Percentiles rank a stretch among this genome's conserved stretches.
These are phyloP conservation scores for Cavia aperea DNA, from an alignment of 2,113 vertebrate genomes.

Conservation along the genomic window DNA sequence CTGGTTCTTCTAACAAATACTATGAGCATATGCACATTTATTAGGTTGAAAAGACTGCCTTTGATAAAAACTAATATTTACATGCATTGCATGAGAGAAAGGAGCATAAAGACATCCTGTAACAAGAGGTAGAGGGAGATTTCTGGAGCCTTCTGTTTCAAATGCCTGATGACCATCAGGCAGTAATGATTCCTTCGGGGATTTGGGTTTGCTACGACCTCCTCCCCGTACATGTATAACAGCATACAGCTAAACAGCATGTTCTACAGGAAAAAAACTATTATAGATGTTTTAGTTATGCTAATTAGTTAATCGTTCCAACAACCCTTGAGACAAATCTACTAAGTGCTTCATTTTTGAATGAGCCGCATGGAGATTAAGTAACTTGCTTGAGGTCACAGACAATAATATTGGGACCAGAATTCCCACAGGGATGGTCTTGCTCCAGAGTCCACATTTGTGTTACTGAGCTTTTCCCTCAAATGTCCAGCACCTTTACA, in stretches of 20 bases:
- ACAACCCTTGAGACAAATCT: neutral
- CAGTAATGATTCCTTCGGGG: neutral
- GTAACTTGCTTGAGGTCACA: neutral
- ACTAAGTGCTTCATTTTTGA: neutral
- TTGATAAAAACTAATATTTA: slow-evolving; percentile 4
- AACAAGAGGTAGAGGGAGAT: neutral
- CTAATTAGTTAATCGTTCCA: slow-evolving; percentile 34
- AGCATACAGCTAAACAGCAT: neutral
- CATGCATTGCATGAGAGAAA: neutral
- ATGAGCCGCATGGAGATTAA: neutral
- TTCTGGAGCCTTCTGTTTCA: slow-evolving; percentile 4
- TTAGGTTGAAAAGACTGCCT: slow-evolving; percentile 3
- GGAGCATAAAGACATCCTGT: neutral
- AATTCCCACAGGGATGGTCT: neutral
- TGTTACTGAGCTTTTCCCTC: no score
- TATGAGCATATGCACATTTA: neutral
- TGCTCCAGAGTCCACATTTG: neutral
- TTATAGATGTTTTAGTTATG: neutral
- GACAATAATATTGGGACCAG: neutral
- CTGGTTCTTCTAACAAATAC: neutral
- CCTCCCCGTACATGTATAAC: neutral
- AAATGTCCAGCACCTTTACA: accelerated
- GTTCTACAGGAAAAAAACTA: neutral
- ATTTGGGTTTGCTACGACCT: neutral
- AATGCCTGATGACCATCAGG: neutral